Conservation (phyloP, 2,888 invertebrate genomes). For the Drosophila nr. medialis region DNA sequence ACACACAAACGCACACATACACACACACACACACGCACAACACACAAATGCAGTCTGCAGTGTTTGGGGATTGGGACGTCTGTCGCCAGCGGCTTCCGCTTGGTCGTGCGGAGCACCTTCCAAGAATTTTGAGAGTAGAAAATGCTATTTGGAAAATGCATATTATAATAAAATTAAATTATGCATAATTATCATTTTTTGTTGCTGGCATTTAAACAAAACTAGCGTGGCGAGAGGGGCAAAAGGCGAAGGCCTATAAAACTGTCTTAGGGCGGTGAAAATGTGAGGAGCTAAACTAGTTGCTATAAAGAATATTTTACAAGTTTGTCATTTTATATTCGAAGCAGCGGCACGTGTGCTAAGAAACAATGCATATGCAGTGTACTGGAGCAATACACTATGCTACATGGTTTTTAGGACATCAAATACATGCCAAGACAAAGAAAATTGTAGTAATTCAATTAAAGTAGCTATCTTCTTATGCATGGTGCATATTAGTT, state of each 20-base stretch:
- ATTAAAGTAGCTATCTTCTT: neutral
- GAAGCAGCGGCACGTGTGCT: constrained; percentile 47
- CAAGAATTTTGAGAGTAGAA: constrained; percentile 54
- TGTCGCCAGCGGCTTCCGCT: constrained; percentile 78
- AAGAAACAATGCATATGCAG: constrained; percentile 26
- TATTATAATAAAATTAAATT: constrained; percentile 73
- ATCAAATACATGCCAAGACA: neutral
- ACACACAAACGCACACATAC: constrained; percentile 28
- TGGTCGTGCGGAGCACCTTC: constrained; percentile 37
- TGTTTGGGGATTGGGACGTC: constrained; percentile 31
- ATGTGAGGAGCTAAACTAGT: constrained; percentile 47
- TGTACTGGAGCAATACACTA: constrained; percentile 27
- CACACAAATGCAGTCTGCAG: constrained; percentile 6
- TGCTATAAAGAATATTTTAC: constrained; percentile 35
- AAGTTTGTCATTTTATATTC: constrained; percentile 33
- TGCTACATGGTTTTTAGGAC: constrained; percentile 12
- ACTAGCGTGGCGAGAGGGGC: constrained; percentile 32
- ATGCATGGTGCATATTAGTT: neutral
- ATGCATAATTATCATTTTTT: constrained; percentile 74
- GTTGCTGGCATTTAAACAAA: constrained; percentile 66
- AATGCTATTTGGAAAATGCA: constrained; percentile 62
- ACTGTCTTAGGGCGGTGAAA: constrained; percentile 68
- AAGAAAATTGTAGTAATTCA: neutral
- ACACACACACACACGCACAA: constrained; percentile 23
- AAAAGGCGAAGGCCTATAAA: constrained; percentile 46